Base-by-base conservation (phyloP, 2,888 invertebrate genomes). In the Cheilosia vernalis region DNA sequence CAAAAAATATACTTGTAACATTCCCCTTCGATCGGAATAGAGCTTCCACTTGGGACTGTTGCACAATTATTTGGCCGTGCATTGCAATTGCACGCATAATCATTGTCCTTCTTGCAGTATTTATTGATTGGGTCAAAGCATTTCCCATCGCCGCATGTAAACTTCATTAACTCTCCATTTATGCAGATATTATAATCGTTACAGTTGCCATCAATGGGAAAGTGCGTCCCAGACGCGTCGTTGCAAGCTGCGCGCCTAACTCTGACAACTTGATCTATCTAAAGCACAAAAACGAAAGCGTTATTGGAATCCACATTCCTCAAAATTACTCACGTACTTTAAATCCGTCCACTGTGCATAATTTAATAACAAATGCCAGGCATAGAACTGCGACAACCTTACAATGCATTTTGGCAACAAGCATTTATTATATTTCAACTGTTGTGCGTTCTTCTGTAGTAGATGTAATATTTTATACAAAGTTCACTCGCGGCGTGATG, bases 1-100 rank as follows among this genome's bases (percentile, higher is more conserved):
- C 90, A 90, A 15, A 87, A 79, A 67, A 87, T 88, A 49, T 87
- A 90, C 1, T 87, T 87, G 27, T 88, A 87, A 49, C 89, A 90
- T 5, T 89, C 76, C 1, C 74, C 74, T 0, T 70, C 44, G 47
- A 89, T 88, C 3, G 87, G 19, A 33, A 89, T 60, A 0, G 19
- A 44, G n/a, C 2, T n/a, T 19, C 53, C 53, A 19, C 15, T 42
- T 2, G 6, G 1, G 4, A 13, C 15, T 10, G 19, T 6, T 10
- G 53, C 1, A 33, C 73, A 74, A 13, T 74, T 33, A 44, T 44
- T 21, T 1, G 44, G 37, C 17, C 7, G 7, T 7, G 27, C 5
- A 15, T 42, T 4, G 7, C 66, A 67, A 5, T 17, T 21, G 13
- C 60, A 5, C 13, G 27, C 13, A 5, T 9, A 19, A 17, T 60